Evolutionary conservation across 2,797 vertebrate species (phyloP).

Genomic region (Apodemus agrarius): DNA sequence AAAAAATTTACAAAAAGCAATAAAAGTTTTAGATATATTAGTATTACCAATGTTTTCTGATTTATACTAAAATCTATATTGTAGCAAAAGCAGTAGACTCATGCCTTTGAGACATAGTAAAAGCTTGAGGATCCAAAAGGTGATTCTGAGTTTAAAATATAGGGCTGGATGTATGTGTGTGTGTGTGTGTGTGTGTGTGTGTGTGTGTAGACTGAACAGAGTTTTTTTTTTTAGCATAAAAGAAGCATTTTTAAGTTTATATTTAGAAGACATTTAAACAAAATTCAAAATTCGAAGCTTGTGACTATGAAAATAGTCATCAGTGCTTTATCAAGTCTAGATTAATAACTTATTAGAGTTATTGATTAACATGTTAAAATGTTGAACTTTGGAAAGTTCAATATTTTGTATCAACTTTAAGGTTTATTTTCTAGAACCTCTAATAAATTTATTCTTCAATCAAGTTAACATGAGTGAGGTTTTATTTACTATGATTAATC

Average conservation of each 20-base stretch:
- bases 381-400: neutral
- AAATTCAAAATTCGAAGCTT: neutral
- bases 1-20: neutral
- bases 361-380: neutral
- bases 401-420: neutral
- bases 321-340: neutral
- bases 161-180: neutral
- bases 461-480: neutral
- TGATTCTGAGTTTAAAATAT: neutral
- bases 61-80: neutral
- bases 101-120: neutral
- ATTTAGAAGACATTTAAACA: neutral
- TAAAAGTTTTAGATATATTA: neutral
- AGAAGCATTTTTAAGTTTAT: neutral
- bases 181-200: neutral
- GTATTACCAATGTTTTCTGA: neutral
- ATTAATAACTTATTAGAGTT: neutral
- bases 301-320: neutral
- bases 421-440: neutral
- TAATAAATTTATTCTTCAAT: neutral
- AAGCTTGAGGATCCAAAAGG: neutral
- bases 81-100: neutral
- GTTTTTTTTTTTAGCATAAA: neutral
- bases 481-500: neutral
- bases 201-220: neutral